Evolutionary conservation across 2,888 invertebrate genomes (phyloP).

Genomic region (Xanthia icteritia): DNA sequence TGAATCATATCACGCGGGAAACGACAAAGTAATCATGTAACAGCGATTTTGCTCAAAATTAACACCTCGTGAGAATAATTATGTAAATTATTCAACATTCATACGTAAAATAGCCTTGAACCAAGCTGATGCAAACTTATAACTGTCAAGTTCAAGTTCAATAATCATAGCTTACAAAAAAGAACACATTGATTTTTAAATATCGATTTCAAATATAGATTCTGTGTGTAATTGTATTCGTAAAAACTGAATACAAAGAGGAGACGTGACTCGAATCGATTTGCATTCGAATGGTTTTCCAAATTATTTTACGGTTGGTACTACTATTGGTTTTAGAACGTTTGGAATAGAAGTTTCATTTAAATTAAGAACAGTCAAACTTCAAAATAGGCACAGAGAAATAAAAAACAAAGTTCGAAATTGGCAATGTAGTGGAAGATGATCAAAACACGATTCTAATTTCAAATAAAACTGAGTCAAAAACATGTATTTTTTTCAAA

Average conservation of each 20-base stretch:
- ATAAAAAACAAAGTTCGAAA: neutral
- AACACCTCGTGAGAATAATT: neutral
- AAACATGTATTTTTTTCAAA: neutral
- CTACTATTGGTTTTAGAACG: constrained; percentile 29
- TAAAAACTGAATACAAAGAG: constrained; percentile 31
- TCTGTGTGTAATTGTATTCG: constrained; percentile 14
- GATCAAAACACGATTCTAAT: neutral
- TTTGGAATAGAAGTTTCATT: neutral
- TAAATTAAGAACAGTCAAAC: neutral
- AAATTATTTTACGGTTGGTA: constrained; percentile 13
- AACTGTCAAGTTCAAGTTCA: constrained; percentile 52
- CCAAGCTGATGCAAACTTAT: constrained; percentile 3
- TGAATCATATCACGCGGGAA: neutral
- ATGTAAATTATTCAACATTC: neutral
- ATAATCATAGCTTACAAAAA: constrained; percentile 16
- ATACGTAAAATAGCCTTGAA: constrained; percentile 40
- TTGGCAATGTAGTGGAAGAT: neutral
- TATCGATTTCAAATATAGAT: constrained; percentile 15
- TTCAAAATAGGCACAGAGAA: neutral
- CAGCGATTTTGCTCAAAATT: constrained; percentile 11
- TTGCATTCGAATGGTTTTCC: constrained; percentile 38
- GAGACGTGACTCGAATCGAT: constrained; percentile 52
- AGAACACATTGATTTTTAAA: constrained; percentile 11
- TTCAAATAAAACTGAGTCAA: neutral
- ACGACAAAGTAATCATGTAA: neutral